Conservation (phyloP, 2,113 vertebrate genomes). For the Verasper variegatus region DNA sequence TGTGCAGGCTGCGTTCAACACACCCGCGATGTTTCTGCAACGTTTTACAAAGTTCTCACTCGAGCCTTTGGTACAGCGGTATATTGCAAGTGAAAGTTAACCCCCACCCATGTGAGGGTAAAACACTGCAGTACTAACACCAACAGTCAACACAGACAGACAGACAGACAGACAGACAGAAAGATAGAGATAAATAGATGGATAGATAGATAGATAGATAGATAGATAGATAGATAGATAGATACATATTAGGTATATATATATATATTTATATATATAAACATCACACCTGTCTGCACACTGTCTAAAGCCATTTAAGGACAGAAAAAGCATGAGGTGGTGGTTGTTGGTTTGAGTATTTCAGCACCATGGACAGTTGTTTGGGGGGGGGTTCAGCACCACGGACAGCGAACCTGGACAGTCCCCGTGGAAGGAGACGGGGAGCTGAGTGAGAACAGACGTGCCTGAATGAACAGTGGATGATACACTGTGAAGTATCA, state of each 20-base stretch:
- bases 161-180: neutral
- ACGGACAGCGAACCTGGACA: slow-evolving; percentile 53
- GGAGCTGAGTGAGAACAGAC: slow-evolving; percentile 26
- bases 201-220: slow-evolving; percentile 6
- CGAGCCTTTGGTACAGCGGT: neutral
- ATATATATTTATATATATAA: neutral
- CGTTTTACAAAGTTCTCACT: slow-evolving; percentile 12
- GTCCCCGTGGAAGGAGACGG: slow-evolving; percentile 10
- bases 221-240: neutral
- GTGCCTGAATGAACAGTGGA: neutral
- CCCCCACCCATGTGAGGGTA: slow-evolving; percentile 15
- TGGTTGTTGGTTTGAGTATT: slow-evolving; percentile 16
- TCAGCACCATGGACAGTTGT: slow-evolving; percentile 53
- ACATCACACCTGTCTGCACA: neutral
- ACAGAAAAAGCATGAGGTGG: neutral
- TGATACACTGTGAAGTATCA: slow-evolving; percentile 33
- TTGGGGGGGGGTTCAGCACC: slow-evolving; percentile 49
- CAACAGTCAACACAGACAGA: neutral
- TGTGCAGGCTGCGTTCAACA: slow-evolving; percentile 74
- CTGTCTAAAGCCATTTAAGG: neutral
- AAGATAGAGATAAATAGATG: neutral
- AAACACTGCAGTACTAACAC: slow-evolving; percentile 37
- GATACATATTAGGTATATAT: neutral
- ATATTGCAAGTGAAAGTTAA: slow-evolving; percentile 20
- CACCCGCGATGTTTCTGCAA: slow-evolving; percentile 35